Conservation (phyloP, 2,113 vertebrate genomes). For the Gobiocypris rarus region DNA sequence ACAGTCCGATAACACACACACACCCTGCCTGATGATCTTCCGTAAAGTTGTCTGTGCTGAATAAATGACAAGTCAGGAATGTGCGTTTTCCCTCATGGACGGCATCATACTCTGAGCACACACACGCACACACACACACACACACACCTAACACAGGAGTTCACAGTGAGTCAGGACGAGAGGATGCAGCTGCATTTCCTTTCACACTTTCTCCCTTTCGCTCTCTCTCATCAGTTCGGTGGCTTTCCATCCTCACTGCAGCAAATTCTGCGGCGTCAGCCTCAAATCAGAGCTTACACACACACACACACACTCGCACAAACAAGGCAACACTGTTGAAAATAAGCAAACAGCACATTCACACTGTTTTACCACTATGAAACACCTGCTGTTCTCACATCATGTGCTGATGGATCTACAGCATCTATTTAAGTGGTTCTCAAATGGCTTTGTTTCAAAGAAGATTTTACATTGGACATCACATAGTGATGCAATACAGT, state of each 20-base stretch:
- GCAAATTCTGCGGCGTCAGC: slow-evolving; percentile 65
- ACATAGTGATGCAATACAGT: no score
- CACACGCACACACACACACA: neutral
- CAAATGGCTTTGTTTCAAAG: neutral
- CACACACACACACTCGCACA: slow-evolving; percentile 1
- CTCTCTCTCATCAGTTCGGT: slow-evolving; percentile 40
- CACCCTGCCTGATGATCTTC: slow-evolving; percentile 24
- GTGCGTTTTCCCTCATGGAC: neutral
- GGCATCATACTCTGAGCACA: slow-evolving; percentile 14
- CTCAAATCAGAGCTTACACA: slow-evolving; percentile 21
- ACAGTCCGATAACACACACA: slow-evolving; percentile 18
- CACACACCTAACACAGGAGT: slow-evolving; percentile 34
- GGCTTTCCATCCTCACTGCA: slow-evolving; percentile 57
- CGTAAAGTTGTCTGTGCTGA: slow-evolving; percentile 10
- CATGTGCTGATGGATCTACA: neutral
- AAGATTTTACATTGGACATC: neutral
- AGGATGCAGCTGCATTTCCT: slow-evolving; percentile 43
- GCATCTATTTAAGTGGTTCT: neutral
- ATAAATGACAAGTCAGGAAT: slow-evolving; percentile 21
- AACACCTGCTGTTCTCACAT: slow-evolving; percentile 20
- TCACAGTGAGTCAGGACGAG: slow-evolving; percentile 38
- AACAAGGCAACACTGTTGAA: slow-evolving; percentile 1
- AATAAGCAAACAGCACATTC: neutral
- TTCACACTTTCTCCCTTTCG: slow-evolving; percentile 36
- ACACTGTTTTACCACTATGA: neutral